Evolutionary conservation across 1,140 invertebrate species (phyloP), one percentile per base, ranked within the genome.

Genomic region (Pararge aegeria): DNA sequence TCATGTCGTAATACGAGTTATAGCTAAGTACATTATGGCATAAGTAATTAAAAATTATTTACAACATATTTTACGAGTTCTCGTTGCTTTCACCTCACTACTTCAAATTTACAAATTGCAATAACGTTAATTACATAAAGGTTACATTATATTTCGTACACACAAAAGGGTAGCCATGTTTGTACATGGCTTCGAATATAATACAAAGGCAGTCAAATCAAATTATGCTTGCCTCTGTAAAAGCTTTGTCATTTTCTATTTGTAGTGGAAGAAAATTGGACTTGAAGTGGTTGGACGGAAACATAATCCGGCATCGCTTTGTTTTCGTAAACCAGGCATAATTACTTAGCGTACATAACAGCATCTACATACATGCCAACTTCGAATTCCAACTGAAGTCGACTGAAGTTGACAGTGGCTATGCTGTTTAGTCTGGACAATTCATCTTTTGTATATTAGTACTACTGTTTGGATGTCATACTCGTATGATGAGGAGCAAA

Each of bases 221-320:
- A 30, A 30, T 30, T 30, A 30, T 30, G 29, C 10, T 40, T 40
- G 2, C 16, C 37, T 15, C 10, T 16, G 16, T 40, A 15, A 40
- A 40, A 40, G 16, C 16, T 30, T 30, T 30, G 5, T 30, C 29
- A 30, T 30, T 30, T 30, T 30, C 29, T 10, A 30, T 30, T 30
- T 30, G 29, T 16, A 40, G 10, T 40, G 37, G 37, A 40, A 40
- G 37, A 40, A 18, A 40, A 40, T 40, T 40, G 37, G 10, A 18
- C 37, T 40, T 15, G 37, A 15, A 40, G 37, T 40, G 37, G 37
- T 40, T 10, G 37, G 37, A 16, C 13, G 37, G 37, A 40, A 40
- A 40, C 37, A 40, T 40, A 16, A 40, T 5, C 16, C 10, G 29
- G 37, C 37, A 18, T 40, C 16, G 37, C 37, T 15, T 15, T 40